Percentiles rank a stretch among this genome's conserved stretches.
Evolutionary conservation across 2,888 invertebrate genomes (phyloP).

Genomic region (Agonopterix alstromeriana): DNA sequence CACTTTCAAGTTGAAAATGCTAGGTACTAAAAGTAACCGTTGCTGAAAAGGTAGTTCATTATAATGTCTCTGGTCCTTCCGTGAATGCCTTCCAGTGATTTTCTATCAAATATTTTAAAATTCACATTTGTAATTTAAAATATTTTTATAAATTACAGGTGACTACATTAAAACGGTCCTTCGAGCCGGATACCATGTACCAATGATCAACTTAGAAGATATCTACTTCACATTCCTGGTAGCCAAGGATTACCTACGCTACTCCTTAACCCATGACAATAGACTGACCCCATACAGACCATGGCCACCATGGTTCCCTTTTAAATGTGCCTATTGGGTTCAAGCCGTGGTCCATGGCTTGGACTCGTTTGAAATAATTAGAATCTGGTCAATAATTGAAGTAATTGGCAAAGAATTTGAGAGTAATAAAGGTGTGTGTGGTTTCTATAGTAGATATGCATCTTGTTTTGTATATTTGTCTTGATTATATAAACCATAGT

Average conservation of each 20-base stretch:
- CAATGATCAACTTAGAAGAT: slow-evolving; percentile 82
- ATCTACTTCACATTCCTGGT: slow-evolving; percentile 84
- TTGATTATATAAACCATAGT: neutral
- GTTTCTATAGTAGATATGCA: slow-evolving; percentile 22
- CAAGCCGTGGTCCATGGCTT: slow-evolving; percentile 42
- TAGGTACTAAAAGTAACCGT: no score
- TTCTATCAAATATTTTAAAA: no score
- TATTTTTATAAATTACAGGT: slow-evolving; percentile 31
- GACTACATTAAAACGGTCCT: slow-evolving; percentile 54
- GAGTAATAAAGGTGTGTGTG: slow-evolving; percentile 20
- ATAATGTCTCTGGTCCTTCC: no score
- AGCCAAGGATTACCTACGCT: slow-evolving; percentile 66
- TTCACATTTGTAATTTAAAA: neutral
- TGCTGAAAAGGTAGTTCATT: no score
- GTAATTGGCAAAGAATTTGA: slow-evolving; percentile 13
- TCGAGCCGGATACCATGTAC: slow-evolving; percentile 69
- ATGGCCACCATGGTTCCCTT: slow-evolving; percentile 21
- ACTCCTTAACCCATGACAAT: slow-evolving; percentile 73
- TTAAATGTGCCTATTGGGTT: slow-evolving; percentile 37
- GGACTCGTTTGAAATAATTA: slow-evolving; percentile 28
- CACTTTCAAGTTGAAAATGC: no score
- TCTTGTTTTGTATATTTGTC: slow-evolving; percentile 17
- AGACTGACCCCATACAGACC: slow-evolving; percentile 61
- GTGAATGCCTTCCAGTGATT: no score
- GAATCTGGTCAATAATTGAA: slow-evolving; percentile 32